Base-by-base conservation (phyloP, 2,113 vertebrate species). In the Anguilla rostrata region DNA sequence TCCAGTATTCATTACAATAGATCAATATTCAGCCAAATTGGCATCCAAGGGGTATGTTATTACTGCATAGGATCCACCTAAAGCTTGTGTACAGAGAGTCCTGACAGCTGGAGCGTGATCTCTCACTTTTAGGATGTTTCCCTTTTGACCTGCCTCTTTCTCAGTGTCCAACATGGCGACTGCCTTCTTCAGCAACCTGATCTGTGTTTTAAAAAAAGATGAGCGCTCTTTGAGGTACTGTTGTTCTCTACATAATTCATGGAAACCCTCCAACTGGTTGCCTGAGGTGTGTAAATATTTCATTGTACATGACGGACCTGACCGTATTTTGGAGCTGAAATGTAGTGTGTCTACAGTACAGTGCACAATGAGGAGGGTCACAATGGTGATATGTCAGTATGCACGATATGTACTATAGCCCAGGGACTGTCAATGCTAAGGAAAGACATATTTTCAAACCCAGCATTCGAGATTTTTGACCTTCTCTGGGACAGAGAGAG, bases 61-160 rank as follows among this genome's bases (percentile, higher is more conserved):
- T 53, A 53, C 49, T 53, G 49, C 49, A 14, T 53, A 53, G 49
- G 49, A 11, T 29, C 26, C 92, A 96, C 95, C 95, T 96, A 94
- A n/a, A 96, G 94, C 66, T 95, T 92, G 87, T 95, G 92, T 57
- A 87, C 86, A 40, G 95, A 94, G 88, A 96, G 83, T 81, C 92
- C 93, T n/a, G 93, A 92, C 60, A 94, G 71, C 86, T 94, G 89
- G 57, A 95, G 92, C 0, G 94, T 94, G 94, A 43, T 89, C 89
- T 34, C 86, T 83, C 71, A 94, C 95, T 8, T 84, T 92, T 39
- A 96, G 85, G 46, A 84, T 88, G 43, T 90, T 56, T 94, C 92
- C 78, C 89, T 93, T 16, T 94, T 94, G 0, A 41, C 84, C 88
- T 57, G 92, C 89, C 79, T 93, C 91, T 14, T 29, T 83, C 87